phyloP scores from a whole-genome alignment of 2,888 invertebrate genomes.

The Trisateles emortualis region DNA sequence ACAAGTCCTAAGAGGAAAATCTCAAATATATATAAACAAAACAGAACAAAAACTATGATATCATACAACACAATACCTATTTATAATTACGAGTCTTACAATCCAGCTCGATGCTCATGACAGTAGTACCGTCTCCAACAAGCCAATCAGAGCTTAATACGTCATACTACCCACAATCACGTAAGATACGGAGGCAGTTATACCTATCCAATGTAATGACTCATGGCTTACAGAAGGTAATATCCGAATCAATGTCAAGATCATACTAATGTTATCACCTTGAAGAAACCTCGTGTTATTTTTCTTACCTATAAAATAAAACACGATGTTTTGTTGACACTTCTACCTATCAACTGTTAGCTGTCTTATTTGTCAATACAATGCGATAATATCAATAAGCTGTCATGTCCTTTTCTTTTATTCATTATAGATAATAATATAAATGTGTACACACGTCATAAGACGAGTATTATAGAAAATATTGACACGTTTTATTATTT shows the following conservation, averaged over 20 bases:
- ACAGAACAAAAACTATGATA: background rate
- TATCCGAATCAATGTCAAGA: slow-evolving; percentile 70
- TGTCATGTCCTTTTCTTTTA: too few species aligned
- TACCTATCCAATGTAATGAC: slow-evolving; percentile 62
- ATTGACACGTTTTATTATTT: too few species aligned
- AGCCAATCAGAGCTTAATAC: slow-evolving; percentile 24
- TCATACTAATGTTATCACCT: slow-evolving; percentile 55
- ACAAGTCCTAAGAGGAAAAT: background rate
- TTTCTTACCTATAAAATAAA: slow-evolving; percentile 17
- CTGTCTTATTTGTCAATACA: background rate
- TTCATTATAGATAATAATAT: too few species aligned
- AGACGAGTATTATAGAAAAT: too few species aligned
- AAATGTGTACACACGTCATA: too few species aligned
- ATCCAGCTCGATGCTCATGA: slow-evolving; percentile 3
- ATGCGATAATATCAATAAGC: too few species aligned
- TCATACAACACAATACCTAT: background rate
- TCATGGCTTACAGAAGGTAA: slow-evolving; percentile 46
- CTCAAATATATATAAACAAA: background rate
- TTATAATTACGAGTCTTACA: background rate
- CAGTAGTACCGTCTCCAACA: slow-evolving; percentile 7
- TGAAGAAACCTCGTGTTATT: slow-evolving; percentile 26
- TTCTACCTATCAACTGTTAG: background rate
- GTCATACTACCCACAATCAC: slow-evolving; percentile 38
- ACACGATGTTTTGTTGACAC: slow-evolving; percentile 12
- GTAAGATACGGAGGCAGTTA: slow-evolving; percentile 36